A percentile compares a stretch with the other conserved stretches of the same genome.
Evolutionary conservation across 2,797 vertebrate species (phyloP).

Genomic region (Chaetodon trifasciatus): DNA sequence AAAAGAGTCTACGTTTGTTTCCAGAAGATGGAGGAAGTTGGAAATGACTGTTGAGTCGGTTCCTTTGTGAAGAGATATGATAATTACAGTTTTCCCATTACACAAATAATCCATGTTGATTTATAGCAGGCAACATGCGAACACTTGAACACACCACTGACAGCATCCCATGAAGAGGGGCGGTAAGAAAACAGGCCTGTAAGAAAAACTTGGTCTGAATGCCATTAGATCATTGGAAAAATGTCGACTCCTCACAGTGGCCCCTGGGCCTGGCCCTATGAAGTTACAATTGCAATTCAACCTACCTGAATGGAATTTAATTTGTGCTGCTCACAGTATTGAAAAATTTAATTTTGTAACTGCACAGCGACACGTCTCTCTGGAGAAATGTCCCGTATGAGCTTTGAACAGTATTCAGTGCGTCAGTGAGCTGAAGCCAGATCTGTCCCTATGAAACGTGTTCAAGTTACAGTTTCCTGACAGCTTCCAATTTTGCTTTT

Average conservation of each 20-base stretch:
- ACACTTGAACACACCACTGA: not conserved
- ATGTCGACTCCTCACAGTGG: not conserved
- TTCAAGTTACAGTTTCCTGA: too few species aligned
- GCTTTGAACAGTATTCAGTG: not conserved
- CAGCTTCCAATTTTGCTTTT: too few species aligned
- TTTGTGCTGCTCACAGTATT: too few species aligned
- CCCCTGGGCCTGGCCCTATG: too few species aligned
- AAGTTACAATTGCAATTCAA: too few species aligned
- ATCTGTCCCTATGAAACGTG: not conserved
- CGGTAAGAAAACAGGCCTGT: not conserved
- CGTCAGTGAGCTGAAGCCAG: not conserved
- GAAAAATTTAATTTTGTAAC: too few species aligned
- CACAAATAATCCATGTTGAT: not conserved
- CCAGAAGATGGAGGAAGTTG: not conserved
- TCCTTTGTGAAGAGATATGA: not conserved
- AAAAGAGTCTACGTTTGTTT: not conserved
- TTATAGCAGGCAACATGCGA: not conserved
- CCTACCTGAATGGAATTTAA: too few species aligned
- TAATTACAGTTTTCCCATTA: not conserved
- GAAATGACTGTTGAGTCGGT: not conserved
- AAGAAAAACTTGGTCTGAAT: too few species aligned
- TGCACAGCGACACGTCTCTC: not conserved
- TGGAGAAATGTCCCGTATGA: not conserved
- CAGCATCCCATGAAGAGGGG: not conserved
- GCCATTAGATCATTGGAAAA: not conserved